Evolutionary conservation across 2,888 invertebrate genomes (phyloP).

Genomic region (Spilosoma lubricipeda): DNA sequence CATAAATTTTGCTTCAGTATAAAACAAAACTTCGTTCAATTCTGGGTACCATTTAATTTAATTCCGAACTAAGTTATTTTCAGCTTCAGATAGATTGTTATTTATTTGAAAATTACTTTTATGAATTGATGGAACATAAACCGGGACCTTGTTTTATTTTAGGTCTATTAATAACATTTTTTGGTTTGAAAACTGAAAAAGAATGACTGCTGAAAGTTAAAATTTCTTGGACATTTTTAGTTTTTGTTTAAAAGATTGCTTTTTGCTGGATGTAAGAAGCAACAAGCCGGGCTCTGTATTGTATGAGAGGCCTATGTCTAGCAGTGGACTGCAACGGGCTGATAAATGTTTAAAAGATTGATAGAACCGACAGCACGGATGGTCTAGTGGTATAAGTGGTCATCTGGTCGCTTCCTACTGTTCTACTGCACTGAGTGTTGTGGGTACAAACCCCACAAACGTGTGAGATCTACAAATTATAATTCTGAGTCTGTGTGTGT

Average conservation of each 20-base stretch:
- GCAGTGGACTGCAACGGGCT: no score
- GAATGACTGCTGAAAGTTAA: neutral
- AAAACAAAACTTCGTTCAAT: neutral
- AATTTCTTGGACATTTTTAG: neutral
- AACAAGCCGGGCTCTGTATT: no score
- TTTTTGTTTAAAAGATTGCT: neutral
- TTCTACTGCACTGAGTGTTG: no score
- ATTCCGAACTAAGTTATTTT: slow-evolving; percentile 38
- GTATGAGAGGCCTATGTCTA: no score
- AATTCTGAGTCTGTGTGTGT: no score
- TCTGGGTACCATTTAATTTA: slow-evolving; percentile 21
- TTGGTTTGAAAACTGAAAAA: neutral
- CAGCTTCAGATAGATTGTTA: slow-evolving; percentile 7
- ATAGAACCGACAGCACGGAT: no score
- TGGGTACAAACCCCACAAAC: no score
- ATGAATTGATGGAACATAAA: neutral
- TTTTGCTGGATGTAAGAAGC: no score
- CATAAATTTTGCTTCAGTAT: slow-evolving; percentile 4
- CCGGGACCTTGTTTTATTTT: neutral
- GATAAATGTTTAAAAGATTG: no score
- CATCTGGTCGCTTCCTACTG: no score
- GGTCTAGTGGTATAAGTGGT: no score
- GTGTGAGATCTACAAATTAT: no score
- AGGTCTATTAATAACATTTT: neutral
- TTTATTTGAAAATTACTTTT: slow-evolving; percentile 14